Base-by-base conservation (phyloP, 2,888 invertebrate species). In the Sarcophaga carnaria region DNA sequence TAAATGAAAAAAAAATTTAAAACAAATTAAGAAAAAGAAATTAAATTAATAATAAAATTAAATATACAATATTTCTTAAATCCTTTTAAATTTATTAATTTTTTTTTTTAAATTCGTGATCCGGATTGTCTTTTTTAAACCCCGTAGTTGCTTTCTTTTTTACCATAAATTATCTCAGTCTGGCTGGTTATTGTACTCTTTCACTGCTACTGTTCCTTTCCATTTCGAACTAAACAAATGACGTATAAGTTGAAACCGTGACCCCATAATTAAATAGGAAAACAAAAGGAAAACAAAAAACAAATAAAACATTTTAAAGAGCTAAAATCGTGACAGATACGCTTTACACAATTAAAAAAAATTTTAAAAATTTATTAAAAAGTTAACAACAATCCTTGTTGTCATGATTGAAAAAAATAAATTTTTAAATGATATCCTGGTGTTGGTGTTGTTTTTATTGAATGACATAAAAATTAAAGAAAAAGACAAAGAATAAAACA, bases 401-500 rank as follows among this genome's bases (percentile, higher is more conserved):
- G 37, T 37, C 10, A 37, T 37, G 37, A 62, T 77, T 77, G 27
- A 49, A 66, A 77, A 60, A 17, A 37, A 60, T 74, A 62, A 72
- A 67, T 54, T 83, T 78, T 67, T 62, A 78, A 72, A 20, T 10
- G 67, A 63, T n/a, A 72, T 74, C 60, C 54, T 67, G 67, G 54
- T 78, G 66, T 69, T 78, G 67, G 54, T 78, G 66, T 69, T 78
- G 67, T 67, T 74, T 83, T 78, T 72, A 67, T 72, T 83, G n/a
- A 66, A 80, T 54, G 64, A 54, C 47, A 76, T 67, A 37, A 80
- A 83, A 80, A 83, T 80, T 77, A 77, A 83, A 49, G 70, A 86
- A 83, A 83, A 47, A 47, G 71, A 79, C 20, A 83, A 63, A 12
- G 22, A 59, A 71, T 49, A 64, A 76, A 70, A 75, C 22, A 4